Percentiles rank a stretch among this genome's conserved stretches.
These are phyloP conservation scores for Musca domestica DNA, from an alignment of 1,140 invertebrate species.

Conservation along the genomic window DNA sequence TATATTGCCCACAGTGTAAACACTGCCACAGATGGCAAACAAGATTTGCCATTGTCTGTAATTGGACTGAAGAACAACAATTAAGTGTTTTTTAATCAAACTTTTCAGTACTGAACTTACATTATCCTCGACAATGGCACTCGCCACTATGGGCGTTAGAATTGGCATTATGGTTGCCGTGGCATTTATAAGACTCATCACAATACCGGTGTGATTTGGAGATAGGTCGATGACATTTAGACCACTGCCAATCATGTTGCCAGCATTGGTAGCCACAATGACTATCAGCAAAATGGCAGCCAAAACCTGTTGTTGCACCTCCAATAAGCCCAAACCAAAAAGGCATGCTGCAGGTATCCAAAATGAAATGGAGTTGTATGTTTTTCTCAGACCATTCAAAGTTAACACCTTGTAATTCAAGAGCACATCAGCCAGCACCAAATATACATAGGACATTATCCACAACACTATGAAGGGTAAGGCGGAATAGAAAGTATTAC, in stretches of 20 bases:
- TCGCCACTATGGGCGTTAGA: conserved; percentile 62
- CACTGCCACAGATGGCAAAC: conserved; percentile 38
- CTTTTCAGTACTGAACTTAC: conserved; percentile 57
- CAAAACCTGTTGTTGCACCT: conserved; percentile 28
- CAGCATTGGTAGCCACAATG: conserved; percentile 71
- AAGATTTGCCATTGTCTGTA: conserved; percentile 71
- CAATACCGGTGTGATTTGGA: conserved; percentile 68
- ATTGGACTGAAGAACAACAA: conserved; percentile 63
- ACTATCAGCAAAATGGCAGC: conserved; percentile 62
- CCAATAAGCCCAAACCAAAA: conserved; percentile 59
- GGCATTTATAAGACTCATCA: conserved; percentile 67
- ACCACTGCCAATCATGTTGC: conserved; percentile 65
- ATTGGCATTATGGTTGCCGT: conserved; percentile 67
- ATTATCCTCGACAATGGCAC: conserved; percentile 62
- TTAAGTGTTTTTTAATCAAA: conserved; percentile 23
- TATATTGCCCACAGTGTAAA: conserved; percentile 42
- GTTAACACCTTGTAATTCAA: conserved; percentile 57
- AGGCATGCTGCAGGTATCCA: conserved; percentile 59
- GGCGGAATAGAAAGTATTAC: conserved; percentile 65
- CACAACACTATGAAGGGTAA: conserved; percentile 74
- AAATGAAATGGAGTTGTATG: conserved; percentile 64
- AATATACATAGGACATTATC: conserved; percentile 47
- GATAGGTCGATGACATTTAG: conserved; percentile 69
- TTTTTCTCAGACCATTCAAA: conserved; percentile 57
- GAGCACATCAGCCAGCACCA: conserved; percentile 59